These are phyloP conservation scores for Erebia epiphron DNA, from an alignment of 2,888 invertebrate genomes.

Conservation along the genomic window DNA sequence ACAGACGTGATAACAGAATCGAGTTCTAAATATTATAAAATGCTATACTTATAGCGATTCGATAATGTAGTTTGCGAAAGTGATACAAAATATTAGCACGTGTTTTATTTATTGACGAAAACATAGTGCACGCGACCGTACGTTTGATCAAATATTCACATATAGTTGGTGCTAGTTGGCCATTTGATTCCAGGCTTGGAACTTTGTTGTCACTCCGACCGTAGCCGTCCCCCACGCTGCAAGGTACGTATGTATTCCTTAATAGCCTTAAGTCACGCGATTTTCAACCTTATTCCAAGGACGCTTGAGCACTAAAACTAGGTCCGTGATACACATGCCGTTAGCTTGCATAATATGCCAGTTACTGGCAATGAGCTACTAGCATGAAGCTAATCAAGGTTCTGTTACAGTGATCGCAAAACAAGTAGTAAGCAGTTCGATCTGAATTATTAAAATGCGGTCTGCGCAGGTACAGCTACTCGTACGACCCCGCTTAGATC, in stretches of 20 bases:
- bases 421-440: no score
- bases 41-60: background rate
- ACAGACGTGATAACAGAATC: background rate
- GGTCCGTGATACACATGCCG: background rate
- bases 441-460: no score
- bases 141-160: slow-evolving; percentile 36
- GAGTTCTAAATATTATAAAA: background rate
- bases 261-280: slow-evolving; percentile 36
- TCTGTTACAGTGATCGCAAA: background rate
- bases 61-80: background rate
- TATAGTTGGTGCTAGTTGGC: slow-evolving; percentile 38
- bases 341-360: slow-evolving; percentile 5
- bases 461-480: no score
- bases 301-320: slow-evolving; percentile 19
- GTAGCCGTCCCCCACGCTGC: slow-evolving; percentile 64
- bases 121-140: slow-evolving; percentile 13
- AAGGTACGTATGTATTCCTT: slow-evolving; percentile 54
- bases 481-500: no score
- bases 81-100: slow-evolving; percentile 1
- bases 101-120: slow-evolving; percentile 8
- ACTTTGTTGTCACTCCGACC: slow-evolving; percentile 62
- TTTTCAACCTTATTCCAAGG: slow-evolving; percentile 34
- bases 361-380: background rate
- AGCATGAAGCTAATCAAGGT: background rate
- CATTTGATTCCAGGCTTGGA: slow-evolving; percentile 48